Percentiles rank a stretch among this genome's conserved stretches.
phyloP scores from a whole-genome alignment of 2,113 vertebrate genomes.

The Gavia stellata region DNA sequence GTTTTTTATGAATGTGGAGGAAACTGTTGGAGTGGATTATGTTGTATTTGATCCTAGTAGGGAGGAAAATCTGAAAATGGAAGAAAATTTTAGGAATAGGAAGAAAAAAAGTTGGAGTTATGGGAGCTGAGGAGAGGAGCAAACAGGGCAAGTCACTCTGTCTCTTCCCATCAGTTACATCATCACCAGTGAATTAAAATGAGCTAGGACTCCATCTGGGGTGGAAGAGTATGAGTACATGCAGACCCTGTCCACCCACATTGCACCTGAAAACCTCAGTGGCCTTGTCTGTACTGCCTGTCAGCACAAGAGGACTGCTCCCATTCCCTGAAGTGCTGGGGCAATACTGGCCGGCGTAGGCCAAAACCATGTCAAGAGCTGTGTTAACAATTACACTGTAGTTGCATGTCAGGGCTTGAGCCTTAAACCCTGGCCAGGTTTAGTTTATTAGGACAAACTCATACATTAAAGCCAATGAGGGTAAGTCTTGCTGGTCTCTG shows the following conservation, averaged over 20 bases:
- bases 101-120: neutral
- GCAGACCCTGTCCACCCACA: neutral
- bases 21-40: neutral
- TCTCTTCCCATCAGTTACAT: neutral
- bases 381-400: neutral
- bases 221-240: neutral
- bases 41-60: neutral
- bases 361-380: neutral
- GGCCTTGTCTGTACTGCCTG: neutral
- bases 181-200: neutral
- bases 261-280: neutral
- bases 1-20: neutral
- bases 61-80: neutral
- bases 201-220: neutral
- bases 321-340: neutral
- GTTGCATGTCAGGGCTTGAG: neutral
- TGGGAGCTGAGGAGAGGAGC: neutral
- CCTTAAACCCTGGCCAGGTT: neutral
- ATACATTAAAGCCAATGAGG: neutral
- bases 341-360: neutral
- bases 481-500: neutral
- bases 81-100: neutral
- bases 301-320: neutral
- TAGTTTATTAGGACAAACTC: neutral
- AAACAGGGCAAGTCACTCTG: neutral